phyloP scores from a whole-genome alignment of 2,113 vertebrate genomes.

The Galemys pyrenaicus region DNA sequence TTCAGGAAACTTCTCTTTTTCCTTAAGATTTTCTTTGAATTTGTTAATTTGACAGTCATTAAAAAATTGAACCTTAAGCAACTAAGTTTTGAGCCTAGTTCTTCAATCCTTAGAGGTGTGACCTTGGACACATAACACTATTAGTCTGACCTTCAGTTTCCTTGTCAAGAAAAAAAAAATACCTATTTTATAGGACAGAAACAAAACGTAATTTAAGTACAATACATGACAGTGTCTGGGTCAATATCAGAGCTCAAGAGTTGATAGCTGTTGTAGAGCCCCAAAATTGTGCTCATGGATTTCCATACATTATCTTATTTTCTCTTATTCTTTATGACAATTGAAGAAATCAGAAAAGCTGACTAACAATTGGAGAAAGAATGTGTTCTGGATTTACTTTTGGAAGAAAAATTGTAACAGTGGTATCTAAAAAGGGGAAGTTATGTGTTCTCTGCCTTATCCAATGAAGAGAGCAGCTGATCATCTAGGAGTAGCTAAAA shows the following conservation, averaged over 20 bases:
- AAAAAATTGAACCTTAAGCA: not conserved
- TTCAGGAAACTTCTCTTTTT: slow-evolving; percentile 22
- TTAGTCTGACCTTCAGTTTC: not conserved
- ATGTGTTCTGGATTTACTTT: not conserved
- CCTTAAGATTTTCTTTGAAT: not conserved
- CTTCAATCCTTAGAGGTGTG: not conserved
- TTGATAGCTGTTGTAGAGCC: not conserved
- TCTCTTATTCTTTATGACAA: not conserved
- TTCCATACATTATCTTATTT: not conserved
- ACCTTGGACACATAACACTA: not conserved
- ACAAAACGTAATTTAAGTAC: not conserved
- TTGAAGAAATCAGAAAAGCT: not conserved
- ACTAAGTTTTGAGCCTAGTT: not conserved
- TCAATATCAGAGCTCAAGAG: not conserved
- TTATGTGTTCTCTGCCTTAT: too few species aligned
- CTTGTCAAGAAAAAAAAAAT: not conserved
- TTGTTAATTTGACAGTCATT: not conserved
- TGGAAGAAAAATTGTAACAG: not conserved
- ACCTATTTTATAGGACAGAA: not conserved
- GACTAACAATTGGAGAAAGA: not conserved
- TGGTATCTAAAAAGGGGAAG: too few species aligned
- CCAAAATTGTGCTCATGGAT: not conserved
- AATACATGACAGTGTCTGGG: not conserved
- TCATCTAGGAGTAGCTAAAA: too few species aligned
- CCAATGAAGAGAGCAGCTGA: too few species aligned